These are phyloP conservation scores for Porites lobata DNA, from an alignment of 92 coral and sea anemone genomes.

Conservation along the genomic window DNA sequence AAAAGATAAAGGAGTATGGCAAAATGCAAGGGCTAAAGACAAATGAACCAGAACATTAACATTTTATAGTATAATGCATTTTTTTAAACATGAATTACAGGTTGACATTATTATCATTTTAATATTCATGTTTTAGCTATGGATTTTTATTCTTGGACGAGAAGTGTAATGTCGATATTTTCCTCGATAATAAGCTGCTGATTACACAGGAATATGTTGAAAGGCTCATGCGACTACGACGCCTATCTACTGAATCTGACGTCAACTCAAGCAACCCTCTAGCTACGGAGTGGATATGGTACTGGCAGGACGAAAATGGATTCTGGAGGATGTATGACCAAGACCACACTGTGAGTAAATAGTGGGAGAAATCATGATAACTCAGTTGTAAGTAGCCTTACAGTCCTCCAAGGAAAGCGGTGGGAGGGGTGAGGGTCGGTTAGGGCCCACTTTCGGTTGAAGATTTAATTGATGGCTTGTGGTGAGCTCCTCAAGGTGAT, in stretches of 20 bases:
- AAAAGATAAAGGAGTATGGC: too few relatives aligned
- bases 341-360: constrained; percentile 19
- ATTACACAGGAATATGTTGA: background rate
- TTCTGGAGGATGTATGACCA: constrained; percentile 19
- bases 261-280: constrained; percentile 22
- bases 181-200: constrained; percentile 17
- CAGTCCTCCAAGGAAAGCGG: too few relatives aligned
- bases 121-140: background rate
- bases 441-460: too few relatives aligned
- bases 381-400: too few relatives aligned
- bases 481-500: too few relatives aligned
- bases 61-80: too few relatives aligned
- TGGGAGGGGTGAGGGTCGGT: too few relatives aligned
- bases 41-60: too few relatives aligned
- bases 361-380: background rate
- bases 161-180: background rate
- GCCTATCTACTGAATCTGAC: constrained; percentile 32
- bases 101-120: too few relatives aligned
- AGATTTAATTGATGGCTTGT: too few relatives aligned
- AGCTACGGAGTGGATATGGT: constrained; percentile 51
- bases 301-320: constrained; percentile 44
- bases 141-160: background rate
- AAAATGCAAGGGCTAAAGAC: too few relatives aligned
- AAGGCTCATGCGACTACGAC: background rate
- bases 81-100: too few relatives aligned